These are phyloP conservation scores for Gnathonemus longibarbis DNA, from an alignment of 2,113 vertebrate genomes.

Conservation along the genomic window DNA sequence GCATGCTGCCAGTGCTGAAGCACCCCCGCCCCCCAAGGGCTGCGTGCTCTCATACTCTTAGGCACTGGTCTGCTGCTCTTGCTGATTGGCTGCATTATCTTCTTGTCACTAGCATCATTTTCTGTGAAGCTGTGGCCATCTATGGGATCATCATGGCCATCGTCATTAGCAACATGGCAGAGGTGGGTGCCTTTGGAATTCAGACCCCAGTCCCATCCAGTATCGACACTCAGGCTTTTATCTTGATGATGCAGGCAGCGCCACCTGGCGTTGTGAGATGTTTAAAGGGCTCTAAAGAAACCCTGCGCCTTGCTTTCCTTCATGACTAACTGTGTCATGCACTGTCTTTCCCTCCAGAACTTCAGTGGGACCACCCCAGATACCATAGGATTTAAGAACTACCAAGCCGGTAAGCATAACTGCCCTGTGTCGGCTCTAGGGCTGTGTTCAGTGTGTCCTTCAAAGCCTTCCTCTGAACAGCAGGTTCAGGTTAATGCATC, in stretches of 20 bases:
- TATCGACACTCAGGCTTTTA: neutral
- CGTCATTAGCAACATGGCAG: constrained; percentile 96
- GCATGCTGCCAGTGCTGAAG: too few relatives aligned
- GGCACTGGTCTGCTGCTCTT: neutral
- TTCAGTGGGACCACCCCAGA: constrained; percentile 81
- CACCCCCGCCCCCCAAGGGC: neutral
- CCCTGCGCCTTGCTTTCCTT: neutral
- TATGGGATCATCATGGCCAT: constrained; percentile 99
- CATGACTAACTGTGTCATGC: neutral
- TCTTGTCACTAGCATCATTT: constrained; percentile 77
- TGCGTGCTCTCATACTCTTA: neutral
- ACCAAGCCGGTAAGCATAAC: constrained; percentile 79
- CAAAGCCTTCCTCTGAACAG: neutral
- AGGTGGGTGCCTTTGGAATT: constrained; percentile 65
- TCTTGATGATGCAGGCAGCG: neutral
- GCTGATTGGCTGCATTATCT: neutral
- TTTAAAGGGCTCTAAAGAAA: neutral
- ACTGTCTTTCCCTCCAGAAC: constrained; percentile 51
- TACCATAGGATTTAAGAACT: constrained; percentile 80
- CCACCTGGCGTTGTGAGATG: neutral
- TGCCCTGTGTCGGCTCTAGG: neutral
- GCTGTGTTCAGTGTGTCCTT: neutral
- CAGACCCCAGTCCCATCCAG: neutral
- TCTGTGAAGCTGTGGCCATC: constrained; percentile 98
- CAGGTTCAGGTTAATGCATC: neutral